Evolutionary conservation across 2,113 vertebrate genomes (phyloP).

Genomic region (Ctenomys sociabilis): DNA sequence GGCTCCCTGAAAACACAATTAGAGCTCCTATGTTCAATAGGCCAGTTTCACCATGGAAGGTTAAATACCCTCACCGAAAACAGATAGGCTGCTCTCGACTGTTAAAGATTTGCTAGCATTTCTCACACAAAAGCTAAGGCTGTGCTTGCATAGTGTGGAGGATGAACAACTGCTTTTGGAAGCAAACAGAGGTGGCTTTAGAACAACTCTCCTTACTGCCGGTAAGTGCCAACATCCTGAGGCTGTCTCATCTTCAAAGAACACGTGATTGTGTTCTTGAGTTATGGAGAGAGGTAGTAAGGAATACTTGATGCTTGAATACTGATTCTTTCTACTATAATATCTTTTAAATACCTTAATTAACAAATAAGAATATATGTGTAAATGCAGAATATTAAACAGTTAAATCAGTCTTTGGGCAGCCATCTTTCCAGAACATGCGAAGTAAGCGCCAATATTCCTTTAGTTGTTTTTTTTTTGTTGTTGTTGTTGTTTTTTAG

Average conservation of each 20-base stretch:
- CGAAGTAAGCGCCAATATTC: not conserved
- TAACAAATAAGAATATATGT: not conserved
- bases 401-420: not conserved
- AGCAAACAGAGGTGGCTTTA: not conserved
- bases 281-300: not conserved
- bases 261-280: not conserved
- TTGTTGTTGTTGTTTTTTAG: too few relatives aligned
- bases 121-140: not conserved
- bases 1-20: not conserved
- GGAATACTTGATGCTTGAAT: conserved; percentile 8
- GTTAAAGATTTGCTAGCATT: not conserved
- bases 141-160: not conserved
- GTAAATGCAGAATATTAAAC: conserved; percentile 22
- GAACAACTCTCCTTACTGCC: not conserved
- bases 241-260: not conserved
- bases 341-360: conserved; percentile 12
- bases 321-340: not conserved
- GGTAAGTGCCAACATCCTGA: not conserved
- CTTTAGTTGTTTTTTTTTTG: not conserved
- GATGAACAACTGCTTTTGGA: not conserved
- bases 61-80: not conserved
- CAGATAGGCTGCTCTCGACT: not conserved
- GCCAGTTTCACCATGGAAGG: not conserved
- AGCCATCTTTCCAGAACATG: not conserved
- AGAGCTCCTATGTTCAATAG: not conserved